Percentiles rank a stretch among this genome's conserved stretches.
These are phyloP conservation scores for Tangara arthus DNA, from an alignment of 2,797 vertebrate genomes.

Conservation along the genomic window DNA sequence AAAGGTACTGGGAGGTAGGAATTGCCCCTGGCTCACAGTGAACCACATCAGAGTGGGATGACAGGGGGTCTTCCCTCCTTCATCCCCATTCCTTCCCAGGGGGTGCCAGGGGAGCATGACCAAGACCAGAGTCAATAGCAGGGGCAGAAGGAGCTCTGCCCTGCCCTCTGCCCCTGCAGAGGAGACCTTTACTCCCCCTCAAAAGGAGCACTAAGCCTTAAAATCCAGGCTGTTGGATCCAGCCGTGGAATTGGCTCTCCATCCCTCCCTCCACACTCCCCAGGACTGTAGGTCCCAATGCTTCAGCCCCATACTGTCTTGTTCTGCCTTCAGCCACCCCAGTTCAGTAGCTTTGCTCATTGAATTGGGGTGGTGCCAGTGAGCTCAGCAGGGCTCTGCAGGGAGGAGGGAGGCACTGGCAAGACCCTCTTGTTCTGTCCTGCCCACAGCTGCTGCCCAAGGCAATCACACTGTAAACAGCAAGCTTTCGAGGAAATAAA, in stretches of 20 bases:
- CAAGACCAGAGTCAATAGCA: rapidly evolving
- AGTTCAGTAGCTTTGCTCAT: background rate
- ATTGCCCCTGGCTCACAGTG: background rate
- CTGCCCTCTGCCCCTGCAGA: background rate
- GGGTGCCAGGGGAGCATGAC: background rate
- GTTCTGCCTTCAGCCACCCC: background rate
- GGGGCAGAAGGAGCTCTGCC: background rate
- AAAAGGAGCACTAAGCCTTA: background rate
- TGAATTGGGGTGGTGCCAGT: background rate
- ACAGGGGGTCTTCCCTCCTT: background rate
- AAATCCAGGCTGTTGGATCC: background rate
- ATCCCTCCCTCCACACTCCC: background rate
- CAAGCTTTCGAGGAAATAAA: background rate
- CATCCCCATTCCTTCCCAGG: rapidly evolving
- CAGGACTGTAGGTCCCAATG: rapidly evolving
- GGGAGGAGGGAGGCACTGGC: background rate
- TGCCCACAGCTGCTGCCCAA: background rate
- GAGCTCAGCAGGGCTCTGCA: background rate
- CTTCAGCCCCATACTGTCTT: background rate
- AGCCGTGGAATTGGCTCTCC: background rate
- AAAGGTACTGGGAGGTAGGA: background rate
- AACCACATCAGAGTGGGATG: background rate
- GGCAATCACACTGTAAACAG: background rate
- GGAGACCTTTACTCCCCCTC: background rate
- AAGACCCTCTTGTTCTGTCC: background rate